Evolutionary conservation across 1,140 invertebrate species (phyloP), one percentile per base, ranked within the genome.

Genomic region (Rhagoletis zephyria): DNA sequence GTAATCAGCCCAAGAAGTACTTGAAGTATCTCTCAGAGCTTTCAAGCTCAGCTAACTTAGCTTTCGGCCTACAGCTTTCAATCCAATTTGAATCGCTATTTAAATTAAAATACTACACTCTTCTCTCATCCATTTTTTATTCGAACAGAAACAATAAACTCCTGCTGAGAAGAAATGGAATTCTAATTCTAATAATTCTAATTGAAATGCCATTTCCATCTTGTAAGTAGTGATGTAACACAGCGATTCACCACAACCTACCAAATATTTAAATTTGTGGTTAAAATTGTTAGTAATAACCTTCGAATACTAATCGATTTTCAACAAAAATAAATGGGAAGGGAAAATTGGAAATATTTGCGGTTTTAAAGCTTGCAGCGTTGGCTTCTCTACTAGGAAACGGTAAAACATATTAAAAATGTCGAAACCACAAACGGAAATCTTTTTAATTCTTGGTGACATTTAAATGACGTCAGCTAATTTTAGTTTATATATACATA

Each of bases 261-360:
- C 12, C 19, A 56, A 81, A 81, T 56, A 10, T 1, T 19, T 19
- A 56, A 6, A 81, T 74, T 81, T 81, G 74, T 81, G 48, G 48
- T 81, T 81, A 56, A 19, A 81, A 81, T 81, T 81, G 16, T 45
- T 48, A 30, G 48, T 56, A 2, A 19, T 81, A 81, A 81, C 74
- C 51, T 81, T 51, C 74, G 9, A 16, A 19, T 56, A 48, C 14
- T 56, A 51, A 81, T 81, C 48, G 45, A 19, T 56, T 81, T 81
- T 56, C 74, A 81, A 12, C 30, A n/a, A 12, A 81, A 56, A 56
- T 56, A 19, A 51, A 81, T n/a, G 45, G 6, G 3, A 81, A n/a
- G 16, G 48, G 3, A n/a, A 81, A 77, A 51, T 51, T 77, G 3
- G 6, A 77, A 59, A 81, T 81, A 56, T 81, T 81, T 81, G 74